phyloP scores from a whole-genome alignment of 2,797 vertebrate genomes.

The Argentina silus region DNA sequence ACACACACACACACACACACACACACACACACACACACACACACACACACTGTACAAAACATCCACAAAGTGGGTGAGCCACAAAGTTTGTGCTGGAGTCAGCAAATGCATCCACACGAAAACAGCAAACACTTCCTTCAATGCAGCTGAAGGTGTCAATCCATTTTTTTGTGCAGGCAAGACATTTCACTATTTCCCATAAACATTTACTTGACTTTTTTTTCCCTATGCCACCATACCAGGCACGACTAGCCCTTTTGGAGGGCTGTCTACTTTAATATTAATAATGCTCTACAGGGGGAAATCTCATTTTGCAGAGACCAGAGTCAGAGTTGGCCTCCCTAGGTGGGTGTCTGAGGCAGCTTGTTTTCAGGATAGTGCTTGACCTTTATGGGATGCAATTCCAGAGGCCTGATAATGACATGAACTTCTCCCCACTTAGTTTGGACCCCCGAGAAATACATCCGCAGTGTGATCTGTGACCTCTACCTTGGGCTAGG shows the following conservation, averaged over 20 bases:
- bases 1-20: too few relatives aligned
- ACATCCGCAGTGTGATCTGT: not conserved
- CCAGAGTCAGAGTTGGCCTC: slow-evolving; percentile 20
- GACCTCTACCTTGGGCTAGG: not conserved
- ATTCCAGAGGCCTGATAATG: slow-evolving; percentile 29
- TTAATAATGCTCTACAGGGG: slow-evolving; percentile 31
- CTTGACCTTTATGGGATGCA: slow-evolving; percentile 32
- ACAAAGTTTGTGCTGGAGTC: not conserved
- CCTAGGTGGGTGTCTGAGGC: slow-evolving; percentile 19
- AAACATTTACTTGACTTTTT: slow-evolving; percentile 37
- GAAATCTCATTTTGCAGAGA: slow-evolving; percentile 35
- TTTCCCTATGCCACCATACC: slow-evolving; percentile 12
- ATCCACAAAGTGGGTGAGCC: not conserved
- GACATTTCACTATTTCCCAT: slow-evolving; percentile 6
- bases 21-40: too few relatives aligned
- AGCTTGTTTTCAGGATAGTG: slow-evolving; percentile 8
- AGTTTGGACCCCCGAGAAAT: slow-evolving; percentile 12
- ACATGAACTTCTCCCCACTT: slow-evolving; percentile 26
- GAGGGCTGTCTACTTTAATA: slow-evolving; percentile 28
- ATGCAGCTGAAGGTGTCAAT: slow-evolving; percentile 1
- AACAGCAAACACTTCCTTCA: not conserved
- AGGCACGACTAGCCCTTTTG: slow-evolving; percentile 6
- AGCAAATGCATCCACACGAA: not conserved
- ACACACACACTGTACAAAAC: not conserved
- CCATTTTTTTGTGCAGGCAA: not conserved